Base-by-base conservation (phyloP, 2,888 invertebrate species). In the Cantharis lateralis region DNA sequence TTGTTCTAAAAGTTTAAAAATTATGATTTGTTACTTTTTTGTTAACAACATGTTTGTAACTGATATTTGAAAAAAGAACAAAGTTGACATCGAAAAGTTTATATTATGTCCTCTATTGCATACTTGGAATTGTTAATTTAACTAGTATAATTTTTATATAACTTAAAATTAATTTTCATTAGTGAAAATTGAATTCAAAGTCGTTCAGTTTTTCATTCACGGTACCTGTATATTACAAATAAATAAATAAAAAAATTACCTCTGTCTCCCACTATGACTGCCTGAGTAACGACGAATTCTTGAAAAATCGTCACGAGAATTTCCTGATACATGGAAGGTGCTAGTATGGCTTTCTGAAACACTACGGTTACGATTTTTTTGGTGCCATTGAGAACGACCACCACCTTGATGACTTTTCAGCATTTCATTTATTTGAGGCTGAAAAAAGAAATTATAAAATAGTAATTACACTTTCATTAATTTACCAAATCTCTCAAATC, bases 401-500 rank as follows among this genome's bases (percentile, higher is more conserved):
- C 48, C 48, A n/a, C 90, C 89, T 79, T 90, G 89, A 74, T 89
- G 89, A 16, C 71, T 16, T 84, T 91, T 89, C 16, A 91, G 85
- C 87, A 91, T 90, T 85, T 91, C 92, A 83, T 91, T 91, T 84
- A 92, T 91, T 87, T 91, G 90, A 5, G 92, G 92, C 89, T 93
- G 88, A 71, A 89, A 89, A 15, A 62, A 15, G 0, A n/a, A n/a
- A 5, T 48, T 48, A n/a, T 48, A n/a, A n/a, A 48, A 48, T n/a
- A n/a, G 7, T 48, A 32, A 32, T 13, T 13, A 9, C n/a, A 48
- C 5, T 48, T 48, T 48, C n/a, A 24, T 20, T 20, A 20, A 2
- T 20, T 0, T 4, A 13, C 5, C 4, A 13, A 13, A 3, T 5
- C 0, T 13, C 5, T n/a, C 13, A 13, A 13, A 32, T 32, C 9